These are phyloP conservation scores for Leptinotarsa juncta DNA, from an alignment of 2,888 invertebrate species.

Conservation along the genomic window DNA sequence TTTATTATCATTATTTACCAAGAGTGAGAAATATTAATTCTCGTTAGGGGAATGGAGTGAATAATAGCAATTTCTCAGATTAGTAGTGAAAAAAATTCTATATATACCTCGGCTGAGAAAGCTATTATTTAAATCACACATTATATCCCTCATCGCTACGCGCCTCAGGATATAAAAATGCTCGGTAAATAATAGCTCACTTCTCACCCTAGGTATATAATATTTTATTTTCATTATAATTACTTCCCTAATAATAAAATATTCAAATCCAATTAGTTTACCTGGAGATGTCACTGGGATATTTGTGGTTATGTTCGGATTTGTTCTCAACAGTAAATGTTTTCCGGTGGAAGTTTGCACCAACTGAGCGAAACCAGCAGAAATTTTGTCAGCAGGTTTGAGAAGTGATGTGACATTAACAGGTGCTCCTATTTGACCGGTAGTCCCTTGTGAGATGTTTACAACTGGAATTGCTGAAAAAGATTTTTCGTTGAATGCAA, in stretches of 20 bases:
- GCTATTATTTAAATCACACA: too few relatives aligned
- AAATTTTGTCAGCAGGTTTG: constrained; percentile 61
- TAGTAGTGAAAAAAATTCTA: too few relatives aligned
- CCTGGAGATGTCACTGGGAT: constrained; percentile 60
- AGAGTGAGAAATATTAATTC: too few relatives aligned
- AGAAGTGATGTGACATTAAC: constrained; percentile 59
- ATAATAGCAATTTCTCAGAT: too few relatives aligned
- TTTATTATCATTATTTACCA: too few relatives aligned
- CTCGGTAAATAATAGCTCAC: too few relatives aligned
- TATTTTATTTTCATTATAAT: too few relatives aligned
- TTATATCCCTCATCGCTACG: too few relatives aligned
- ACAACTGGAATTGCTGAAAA: constrained; percentile 67
- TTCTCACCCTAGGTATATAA: too few relatives aligned
- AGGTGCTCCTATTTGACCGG: constrained; percentile 53
- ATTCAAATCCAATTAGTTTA: constrained; percentile 29
- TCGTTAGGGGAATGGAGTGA: too few relatives aligned
- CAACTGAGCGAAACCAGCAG: constrained; percentile 71
- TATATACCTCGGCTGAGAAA: too few relatives aligned
- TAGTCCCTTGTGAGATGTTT: constrained; percentile 53
- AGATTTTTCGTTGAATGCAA: not conserved
- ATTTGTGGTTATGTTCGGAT: constrained; percentile 62
- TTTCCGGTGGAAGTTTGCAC: constrained; percentile 79
- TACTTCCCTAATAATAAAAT: not conserved
- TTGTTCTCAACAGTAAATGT: constrained; percentile 74
- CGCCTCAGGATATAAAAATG: too few relatives aligned